Evolutionary conservation across 2,888 invertebrate genomes (phyloP).

Genomic region (Hyposoter didymator): DNA sequence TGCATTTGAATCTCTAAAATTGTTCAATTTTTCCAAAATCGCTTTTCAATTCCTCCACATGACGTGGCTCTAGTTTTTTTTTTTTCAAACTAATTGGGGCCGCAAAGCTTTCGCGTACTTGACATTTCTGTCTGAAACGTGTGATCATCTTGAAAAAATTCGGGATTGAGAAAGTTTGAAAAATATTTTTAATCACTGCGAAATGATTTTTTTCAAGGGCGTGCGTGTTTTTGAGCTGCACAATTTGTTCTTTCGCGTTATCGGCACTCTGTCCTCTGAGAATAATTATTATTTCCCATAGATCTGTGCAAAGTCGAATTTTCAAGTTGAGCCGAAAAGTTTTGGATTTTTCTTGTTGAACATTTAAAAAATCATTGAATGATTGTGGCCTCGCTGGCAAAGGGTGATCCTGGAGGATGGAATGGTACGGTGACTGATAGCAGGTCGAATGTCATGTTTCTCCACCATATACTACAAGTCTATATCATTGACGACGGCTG

Average conservation of each 20-base stretch:
- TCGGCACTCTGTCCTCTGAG: no score
- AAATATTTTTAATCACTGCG: no score
- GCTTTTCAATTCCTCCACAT: not conserved
- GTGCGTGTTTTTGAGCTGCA: no score
- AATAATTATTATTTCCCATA: no score
- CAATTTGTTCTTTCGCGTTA: no score
- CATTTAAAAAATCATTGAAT: not conserved
- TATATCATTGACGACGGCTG: constrained; percentile 37
- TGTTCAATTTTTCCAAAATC: not conserved
- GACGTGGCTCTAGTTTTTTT: not conserved
- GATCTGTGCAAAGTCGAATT: no score
- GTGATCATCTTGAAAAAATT: no score
- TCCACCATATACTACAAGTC: constrained; percentile 30
- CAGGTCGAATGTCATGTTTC: constrained; percentile 51
- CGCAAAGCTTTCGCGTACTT: no score
- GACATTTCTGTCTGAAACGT: no score
- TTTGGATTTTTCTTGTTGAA: not conserved
- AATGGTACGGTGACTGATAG: constrained; percentile 55
- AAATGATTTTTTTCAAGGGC: no score
- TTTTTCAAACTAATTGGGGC: not conserved
- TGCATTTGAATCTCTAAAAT: not conserved
- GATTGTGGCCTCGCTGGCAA: not conserved
- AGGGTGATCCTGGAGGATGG: constrained; percentile 34
- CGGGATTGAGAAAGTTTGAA: no score
- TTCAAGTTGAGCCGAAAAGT: no score